Base-by-base conservation (phyloP, 2,113 vertebrate genomes). In the Asarcornis scutulata region DNA sequence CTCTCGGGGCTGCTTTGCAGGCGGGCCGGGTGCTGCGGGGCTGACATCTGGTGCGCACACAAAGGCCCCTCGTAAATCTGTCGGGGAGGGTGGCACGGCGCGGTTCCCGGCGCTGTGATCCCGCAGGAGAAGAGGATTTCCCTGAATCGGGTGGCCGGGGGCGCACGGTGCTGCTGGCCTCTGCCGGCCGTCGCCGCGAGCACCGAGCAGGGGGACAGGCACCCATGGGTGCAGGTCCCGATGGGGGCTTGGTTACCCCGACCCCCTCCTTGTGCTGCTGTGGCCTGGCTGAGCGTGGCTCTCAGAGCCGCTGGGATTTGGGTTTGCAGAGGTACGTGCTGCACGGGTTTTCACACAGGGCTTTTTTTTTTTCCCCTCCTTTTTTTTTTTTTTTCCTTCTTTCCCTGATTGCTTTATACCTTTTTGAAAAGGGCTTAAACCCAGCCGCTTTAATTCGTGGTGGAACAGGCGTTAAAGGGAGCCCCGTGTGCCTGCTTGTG, bases 341-440 rank as follows among this genome's bases (percentile, higher is more conserved):
- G 68, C 32, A 4, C 48, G 36, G 73, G 52, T 31, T 75, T 81
- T 67, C 83, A 9, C 3, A 11, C 79, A 44, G 71, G 71, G 71
- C 69, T 85, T 12, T 2, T 67, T 73, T 29, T 73, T 82, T 40
- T 7, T 7, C 17, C 42, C 38, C 11, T 40, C 4, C 38, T 40
- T 44, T 17, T 40, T 21, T 83, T 86, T 52, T 53, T 23, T 66
- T 46, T 25, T 86, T 87, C 29, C 9, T 93, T 34, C 42, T 25
- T 83, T 82, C 60, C 68, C 53, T 79, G 64, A 69, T 93, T 75
- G 91, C 85, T 88, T 93, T 88, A 48, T 34, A 6, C 62, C 84
- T 67, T 31, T 55, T 90, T 42, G 72, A 42, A 68, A 88, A 93
- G 73, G 74, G 79, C 89, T 91, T 91, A 95, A 91, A 64, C 38